phyloP scores from a whole-genome alignment of 2,113 vertebrate species.

The Labeo catla region DNA sequence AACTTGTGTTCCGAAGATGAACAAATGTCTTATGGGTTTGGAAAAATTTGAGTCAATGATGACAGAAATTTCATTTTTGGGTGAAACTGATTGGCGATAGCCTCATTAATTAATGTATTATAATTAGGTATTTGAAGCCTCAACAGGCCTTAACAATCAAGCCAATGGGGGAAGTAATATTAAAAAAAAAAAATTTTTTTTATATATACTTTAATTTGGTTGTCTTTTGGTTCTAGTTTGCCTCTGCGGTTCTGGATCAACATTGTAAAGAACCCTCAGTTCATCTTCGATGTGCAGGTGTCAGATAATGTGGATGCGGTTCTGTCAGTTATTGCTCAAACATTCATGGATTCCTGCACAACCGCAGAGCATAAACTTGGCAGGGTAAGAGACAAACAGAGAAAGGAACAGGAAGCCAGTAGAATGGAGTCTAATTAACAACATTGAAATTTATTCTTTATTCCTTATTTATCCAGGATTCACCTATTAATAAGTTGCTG shows the following conservation, averaged over 20 bases:
- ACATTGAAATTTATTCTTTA: not conserved
- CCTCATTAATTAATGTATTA: no score
- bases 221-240: constrained; percentile 74
- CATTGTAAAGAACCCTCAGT: constrained; percentile 97
- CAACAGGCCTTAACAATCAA: not conserved
- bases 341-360: constrained; percentile 99
- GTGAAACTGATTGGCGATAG: no score
- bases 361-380: constrained; percentile 97
- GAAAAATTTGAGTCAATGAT: no score
- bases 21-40: not conserved
- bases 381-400: constrained; percentile 78
- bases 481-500: constrained; percentile 81
- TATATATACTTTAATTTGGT: not conserved
- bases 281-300: constrained; percentile 95
- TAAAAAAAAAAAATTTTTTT: no score
- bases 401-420: not conserved
- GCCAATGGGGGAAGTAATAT: no score
- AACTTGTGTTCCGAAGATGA: not conserved
- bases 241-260: constrained; percentile 98
- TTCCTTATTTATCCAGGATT: constrained; percentile 68
- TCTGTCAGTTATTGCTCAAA: constrained; percentile 94
- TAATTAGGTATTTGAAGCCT: not conserved
- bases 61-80: no score
- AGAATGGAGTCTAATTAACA: not conserved
- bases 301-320: constrained; percentile 94